Evolutionary conservation across 2,888 invertebrate species (phyloP).

Genomic region (Melitaea athalia): DNA sequence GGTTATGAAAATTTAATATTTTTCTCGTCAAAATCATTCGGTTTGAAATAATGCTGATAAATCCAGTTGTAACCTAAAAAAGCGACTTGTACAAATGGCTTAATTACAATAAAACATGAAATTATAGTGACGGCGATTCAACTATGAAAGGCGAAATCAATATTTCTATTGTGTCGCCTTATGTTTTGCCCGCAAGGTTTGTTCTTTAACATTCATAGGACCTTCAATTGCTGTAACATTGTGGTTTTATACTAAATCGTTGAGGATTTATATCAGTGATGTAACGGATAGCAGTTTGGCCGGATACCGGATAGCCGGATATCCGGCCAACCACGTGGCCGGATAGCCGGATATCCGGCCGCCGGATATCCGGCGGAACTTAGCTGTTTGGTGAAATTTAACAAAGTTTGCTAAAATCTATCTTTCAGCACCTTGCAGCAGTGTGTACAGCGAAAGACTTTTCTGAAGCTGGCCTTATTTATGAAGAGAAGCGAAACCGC

Average conservation of each 20-base stretch:
- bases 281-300: no score
- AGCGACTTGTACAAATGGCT: slow-evolving; percentile 21
- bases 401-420: no score
- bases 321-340: no score
- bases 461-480: no score
- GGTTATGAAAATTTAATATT: slow-evolving; percentile 30
- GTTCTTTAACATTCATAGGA: background rate
- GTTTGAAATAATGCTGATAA: slow-evolving; percentile 35
- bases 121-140: slow-evolving; percentile 47
- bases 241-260: background rate
- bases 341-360: no score
- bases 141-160: slow-evolving; percentile 63
- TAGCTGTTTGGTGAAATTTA: no score
- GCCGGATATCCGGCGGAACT: no score
- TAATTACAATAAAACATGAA: slow-evolving; percentile 42
- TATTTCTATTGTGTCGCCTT: slow-evolving; percentile 56
- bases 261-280: no score
- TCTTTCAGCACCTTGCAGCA: no score
- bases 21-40: slow-evolving; percentile 14
- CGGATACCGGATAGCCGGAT: no score
- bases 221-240: background rate
- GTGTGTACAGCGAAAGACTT: no score
- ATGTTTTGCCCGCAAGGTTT: slow-evolving; percentile 60
- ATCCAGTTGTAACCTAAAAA: slow-evolving; percentile 25
- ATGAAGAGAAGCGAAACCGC: no score